Percentiles rank a stretch among this genome's conserved stretches.
Conservation (phyloP, 2,888 invertebrate genomes). For the Nezara viridula region DNA sequence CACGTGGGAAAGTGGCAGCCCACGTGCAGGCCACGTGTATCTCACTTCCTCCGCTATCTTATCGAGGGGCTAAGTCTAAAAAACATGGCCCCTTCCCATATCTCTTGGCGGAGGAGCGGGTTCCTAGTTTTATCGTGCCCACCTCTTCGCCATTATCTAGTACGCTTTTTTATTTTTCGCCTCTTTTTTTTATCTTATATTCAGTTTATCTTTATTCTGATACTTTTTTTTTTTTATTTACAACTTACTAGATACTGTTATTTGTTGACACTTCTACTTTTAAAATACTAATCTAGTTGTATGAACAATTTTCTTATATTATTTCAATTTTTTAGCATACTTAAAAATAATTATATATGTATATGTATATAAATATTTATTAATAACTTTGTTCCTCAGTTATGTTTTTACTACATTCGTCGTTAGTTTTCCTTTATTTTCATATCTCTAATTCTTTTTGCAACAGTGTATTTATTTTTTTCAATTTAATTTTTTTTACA, state of each 20-base stretch:
- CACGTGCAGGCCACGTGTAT: slow-evolving; percentile 47
- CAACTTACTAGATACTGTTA: background rate
- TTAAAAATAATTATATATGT: no score
- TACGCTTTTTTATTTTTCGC: slow-evolving; percentile 11
- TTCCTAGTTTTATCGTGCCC: slow-evolving; percentile 35
- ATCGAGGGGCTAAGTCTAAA: slow-evolving; percentile 49
- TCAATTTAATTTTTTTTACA: no score
- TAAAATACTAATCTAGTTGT: no score
- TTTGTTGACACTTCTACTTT: background rate
- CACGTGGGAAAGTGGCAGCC: slow-evolving; percentile 37
- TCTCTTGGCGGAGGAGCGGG: background rate
- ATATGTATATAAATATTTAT: no score
- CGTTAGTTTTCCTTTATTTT: no score
- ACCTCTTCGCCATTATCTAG: slow-evolving; percentile 44
- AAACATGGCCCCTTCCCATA: slow-evolving; percentile 34
- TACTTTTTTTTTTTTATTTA: background rate
- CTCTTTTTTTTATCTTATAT: background rate
- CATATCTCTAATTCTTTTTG: no score
- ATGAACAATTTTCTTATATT: no score
- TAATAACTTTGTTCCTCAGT: no score
- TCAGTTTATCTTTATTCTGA: background rate
- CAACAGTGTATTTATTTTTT: no score
- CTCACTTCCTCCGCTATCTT: slow-evolving; percentile 48
- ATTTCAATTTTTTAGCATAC: no score
- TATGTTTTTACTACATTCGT: no score